phyloP scores from a whole-genome alignment of 2,888 invertebrate species.

The Catocala nupta region DNA sequence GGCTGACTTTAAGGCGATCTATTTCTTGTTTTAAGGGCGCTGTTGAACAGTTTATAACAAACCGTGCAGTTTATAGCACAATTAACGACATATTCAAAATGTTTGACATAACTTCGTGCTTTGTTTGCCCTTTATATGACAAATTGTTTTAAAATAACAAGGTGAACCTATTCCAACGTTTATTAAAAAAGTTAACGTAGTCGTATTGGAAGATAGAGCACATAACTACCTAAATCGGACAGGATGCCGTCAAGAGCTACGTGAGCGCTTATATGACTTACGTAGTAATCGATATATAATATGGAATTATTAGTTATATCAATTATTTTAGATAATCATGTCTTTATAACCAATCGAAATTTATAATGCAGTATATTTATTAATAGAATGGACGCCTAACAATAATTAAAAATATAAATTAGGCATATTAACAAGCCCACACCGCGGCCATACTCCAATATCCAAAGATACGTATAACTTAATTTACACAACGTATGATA shows the following conservation, averaged over 20 bases:
- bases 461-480: neutral
- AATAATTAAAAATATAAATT: neutral
- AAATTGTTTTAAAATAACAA: neutral
- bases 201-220: too few species aligned
- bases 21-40: slow-evolving; percentile 30
- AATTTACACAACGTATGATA: slow-evolving; percentile 5
- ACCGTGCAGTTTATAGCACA: slow-evolving; percentile 2
- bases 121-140: neutral
- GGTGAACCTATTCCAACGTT: neutral
- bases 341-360: too few species aligned
- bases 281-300: too few species aligned
- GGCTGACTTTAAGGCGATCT: slow-evolving; percentile 52
- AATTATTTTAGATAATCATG: too few species aligned
- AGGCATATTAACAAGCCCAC: neutral
- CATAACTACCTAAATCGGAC: too few species aligned
- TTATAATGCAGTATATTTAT: too few species aligned
- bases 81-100: slow-evolving; percentile 9
- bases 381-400: too few species aligned
- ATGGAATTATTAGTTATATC: too few species aligned
- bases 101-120: neutral
- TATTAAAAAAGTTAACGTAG: too few species aligned
- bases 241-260: too few species aligned
- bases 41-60: slow-evolving; percentile 8
- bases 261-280: too few species aligned
- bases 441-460: neutral